These are phyloP conservation scores for Ondatra zibethicus DNA, from an alignment of 2,113 vertebrate species.

Conservation along the genomic window DNA sequence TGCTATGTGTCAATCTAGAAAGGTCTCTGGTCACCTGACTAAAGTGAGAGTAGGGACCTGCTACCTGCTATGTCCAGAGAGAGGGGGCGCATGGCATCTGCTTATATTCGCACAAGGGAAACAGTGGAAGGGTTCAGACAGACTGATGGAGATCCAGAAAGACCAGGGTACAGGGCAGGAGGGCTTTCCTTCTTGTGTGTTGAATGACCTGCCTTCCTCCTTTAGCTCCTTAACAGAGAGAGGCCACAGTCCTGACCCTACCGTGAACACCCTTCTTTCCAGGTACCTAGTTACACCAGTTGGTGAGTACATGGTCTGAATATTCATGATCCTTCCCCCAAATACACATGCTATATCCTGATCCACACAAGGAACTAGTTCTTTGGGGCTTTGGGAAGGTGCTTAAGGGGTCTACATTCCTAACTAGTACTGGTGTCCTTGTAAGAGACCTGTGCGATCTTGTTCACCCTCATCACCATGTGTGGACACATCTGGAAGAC, in stretches of 20 bases:
- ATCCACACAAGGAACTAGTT: not conserved
- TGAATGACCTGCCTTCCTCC: not conserved
- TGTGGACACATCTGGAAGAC: not conserved
- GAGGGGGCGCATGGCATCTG: fast-evolving
- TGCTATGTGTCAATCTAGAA: slow-evolving; percentile 31
- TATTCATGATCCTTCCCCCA: not conserved
- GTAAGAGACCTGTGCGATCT: not conserved
- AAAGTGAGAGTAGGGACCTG: not conserved
- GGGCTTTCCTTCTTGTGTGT: not conserved
- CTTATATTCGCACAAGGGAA: not conserved
- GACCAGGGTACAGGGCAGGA: not conserved
- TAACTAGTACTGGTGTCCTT: not conserved
- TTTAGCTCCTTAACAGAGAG: not conserved
- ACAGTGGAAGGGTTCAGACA: not conserved
- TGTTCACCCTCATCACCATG: fast-evolving
- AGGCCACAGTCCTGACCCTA: not conserved
- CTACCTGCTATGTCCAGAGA: not conserved
- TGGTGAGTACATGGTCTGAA: not conserved
- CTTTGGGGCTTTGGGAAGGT: not conserved
- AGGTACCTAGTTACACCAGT: not conserved
- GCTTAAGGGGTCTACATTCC: fast-evolving
- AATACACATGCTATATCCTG: not conserved
- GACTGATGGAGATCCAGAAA: not conserved
- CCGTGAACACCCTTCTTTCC: not conserved
- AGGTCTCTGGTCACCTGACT: not conserved